Evolutionary conservation across 2,888 invertebrate species (phyloP).

Genomic region (Drosophila subquinaria): DNA sequence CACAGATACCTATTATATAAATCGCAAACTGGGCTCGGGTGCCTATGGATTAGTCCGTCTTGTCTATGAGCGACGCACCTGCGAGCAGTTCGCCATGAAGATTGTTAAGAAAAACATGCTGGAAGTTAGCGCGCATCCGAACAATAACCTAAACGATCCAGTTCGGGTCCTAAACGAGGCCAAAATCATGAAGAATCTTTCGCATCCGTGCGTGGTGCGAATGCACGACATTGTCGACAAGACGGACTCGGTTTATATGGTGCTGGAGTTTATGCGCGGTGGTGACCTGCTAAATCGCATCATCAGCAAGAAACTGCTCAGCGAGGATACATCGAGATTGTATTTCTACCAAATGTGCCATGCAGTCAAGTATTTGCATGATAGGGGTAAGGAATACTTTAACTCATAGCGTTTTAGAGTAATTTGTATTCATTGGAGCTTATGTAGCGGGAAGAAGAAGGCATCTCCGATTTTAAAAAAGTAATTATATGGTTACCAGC

Average conservation of each 20-base stretch:
- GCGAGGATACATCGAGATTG: constrained; percentile 90
- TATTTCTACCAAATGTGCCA: constrained; percentile 94
- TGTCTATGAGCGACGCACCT: constrained; percentile 89
- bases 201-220: constrained; percentile 93
- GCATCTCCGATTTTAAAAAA: not conserved
- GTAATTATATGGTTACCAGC: no score
- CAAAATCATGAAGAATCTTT: constrained; percentile 90
- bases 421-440: not conserved
- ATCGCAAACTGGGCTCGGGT: constrained; percentile 91
- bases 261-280: constrained; percentile 95
- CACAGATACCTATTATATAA: constrained; percentile 88
- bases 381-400: constrained; percentile 87
- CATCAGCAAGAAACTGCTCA: constrained; percentile 87
- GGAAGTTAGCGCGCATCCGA: constrained; percentile 86
- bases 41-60: constrained; percentile 94
- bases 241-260: constrained; percentile 91
- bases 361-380: constrained; percentile 94
- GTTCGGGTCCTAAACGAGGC: constrained; percentile 92
- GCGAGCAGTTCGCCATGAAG: constrained; percentile 93
- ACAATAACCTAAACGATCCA: constrained; percentile 87
- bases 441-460: not conserved
- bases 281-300: constrained; percentile 94
- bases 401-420: not conserved
- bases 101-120: constrained; percentile 91
- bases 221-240: constrained; percentile 93